Base-by-base conservation (phyloP, 1,140 invertebrate genomes). In the Megalonaias nervosa region DNA sequence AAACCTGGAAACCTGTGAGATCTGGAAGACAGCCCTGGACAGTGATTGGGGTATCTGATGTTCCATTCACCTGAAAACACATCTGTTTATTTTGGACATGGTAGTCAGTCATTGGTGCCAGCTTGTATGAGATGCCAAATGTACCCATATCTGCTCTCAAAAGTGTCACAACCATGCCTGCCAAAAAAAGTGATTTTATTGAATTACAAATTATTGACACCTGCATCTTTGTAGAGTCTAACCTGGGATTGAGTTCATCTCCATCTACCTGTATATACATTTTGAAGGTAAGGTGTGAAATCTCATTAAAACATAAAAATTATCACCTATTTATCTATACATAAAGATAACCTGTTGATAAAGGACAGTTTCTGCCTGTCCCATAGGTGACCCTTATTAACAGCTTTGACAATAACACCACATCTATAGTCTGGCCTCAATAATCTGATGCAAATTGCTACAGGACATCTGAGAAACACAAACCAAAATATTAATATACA, bases 11-110 rank as follows among this genome's bases (percentile, higher is more conserved):
- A 77, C 93, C 93, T 17, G 92, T 93, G 21, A 96, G 92, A 88
- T 97, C 94, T 1, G 97, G 97, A 72, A 99, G 86, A 74, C 97
- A 94, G 14, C 93, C 92, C 91, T 98, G 97, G 2, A 95, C 92
- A 4, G 89, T 86, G 67, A 98, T 93, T 31, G 90, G 88, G 67
- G 90, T 86, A 1, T 94, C 93, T 0, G 87, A 71, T 6, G 93
- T 94, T 17, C 97, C 97, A 90, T 97, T 96, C 0, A 96, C 94
- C 92, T 95, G 94, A 56, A 99, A 94, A 88, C 97, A 99, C 16
- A 94, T 95, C 48, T 93, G 87, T 76, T 93, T 90, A 90, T 97
- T 98, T 4, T 91, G 73, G 60, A 93, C 92, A 17, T 71, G 74
- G 66, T 96, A 94, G 1, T 94, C 97, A 1, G 96, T 97, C 75